Conservation (phyloP, 2,888 invertebrate genomes). For the Nymphalis polychloros region DNA sequence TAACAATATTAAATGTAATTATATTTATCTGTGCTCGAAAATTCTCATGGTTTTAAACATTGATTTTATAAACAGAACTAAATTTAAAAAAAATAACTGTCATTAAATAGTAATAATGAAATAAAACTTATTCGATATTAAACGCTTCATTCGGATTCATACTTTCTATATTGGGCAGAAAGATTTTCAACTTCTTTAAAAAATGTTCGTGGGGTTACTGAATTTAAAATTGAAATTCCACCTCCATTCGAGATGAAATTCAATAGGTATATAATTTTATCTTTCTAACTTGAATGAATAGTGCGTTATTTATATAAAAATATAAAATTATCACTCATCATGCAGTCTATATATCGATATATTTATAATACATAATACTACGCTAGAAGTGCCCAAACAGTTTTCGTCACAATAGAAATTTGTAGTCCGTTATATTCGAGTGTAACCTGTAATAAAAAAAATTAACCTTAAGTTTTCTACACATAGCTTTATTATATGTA, state of each 20-base stretch:
- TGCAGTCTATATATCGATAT: slow-evolving; percentile 18
- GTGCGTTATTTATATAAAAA: slow-evolving; percentile 45
- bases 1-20: not conserved
- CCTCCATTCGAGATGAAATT: no score
- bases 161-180: no score
- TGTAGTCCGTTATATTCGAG: slow-evolving; percentile 76
- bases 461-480: not conserved
- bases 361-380: slow-evolving; percentile 42
- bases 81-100: no score
- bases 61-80: no score
- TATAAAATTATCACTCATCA: slow-evolving; percentile 51
- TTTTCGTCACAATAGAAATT: slow-evolving; percentile 70
- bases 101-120: no score
- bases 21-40: no score
- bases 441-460: slow-evolving; percentile 71
- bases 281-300: not conserved
- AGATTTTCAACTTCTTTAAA: no score
- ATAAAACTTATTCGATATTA: no score
- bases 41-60: no score
- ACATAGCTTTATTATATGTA: not conserved
- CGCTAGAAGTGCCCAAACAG: slow-evolving; percentile 70
- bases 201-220: not conserved
- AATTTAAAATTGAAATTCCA: not conserved
- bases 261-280: no score
- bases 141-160: no score